These are phyloP conservation scores for Sylvilagus floridanus DNA, from an alignment of 2,797 vertebrate species.

Conservation along the genomic window DNA sequence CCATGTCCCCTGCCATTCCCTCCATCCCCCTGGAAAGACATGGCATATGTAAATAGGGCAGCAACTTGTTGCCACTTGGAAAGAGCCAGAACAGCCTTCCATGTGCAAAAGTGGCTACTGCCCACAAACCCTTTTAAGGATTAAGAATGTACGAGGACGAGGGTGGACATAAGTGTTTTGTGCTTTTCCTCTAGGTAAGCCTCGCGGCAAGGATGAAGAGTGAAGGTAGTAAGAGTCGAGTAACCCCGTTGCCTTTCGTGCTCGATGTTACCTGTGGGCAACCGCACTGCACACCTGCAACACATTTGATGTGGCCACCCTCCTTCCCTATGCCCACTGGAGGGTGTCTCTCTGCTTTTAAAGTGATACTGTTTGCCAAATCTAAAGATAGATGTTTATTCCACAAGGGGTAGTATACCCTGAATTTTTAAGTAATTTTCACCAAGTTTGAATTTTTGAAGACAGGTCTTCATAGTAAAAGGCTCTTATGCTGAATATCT, in stretches of 20 bases:
- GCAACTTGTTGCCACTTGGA: slow-evolving; percentile 31
- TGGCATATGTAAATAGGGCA: neutral
- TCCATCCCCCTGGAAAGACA: neutral
- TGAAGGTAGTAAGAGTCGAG: slow-evolving; percentile 15
- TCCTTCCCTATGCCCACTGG: neutral
- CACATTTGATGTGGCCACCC: neutral
- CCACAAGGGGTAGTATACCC: neutral
- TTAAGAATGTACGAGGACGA: neutral
- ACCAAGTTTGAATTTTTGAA: slow-evolving; percentile 40
- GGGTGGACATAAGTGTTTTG: neutral
- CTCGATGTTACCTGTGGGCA: neutral
- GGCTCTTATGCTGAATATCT: slow-evolving; percentile 29
- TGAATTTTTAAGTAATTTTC: slow-evolving; percentile 57
- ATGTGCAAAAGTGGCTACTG: neutral
- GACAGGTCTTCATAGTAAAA: slow-evolving; percentile 52
- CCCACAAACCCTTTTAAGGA: neutral
- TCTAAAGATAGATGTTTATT: slow-evolving; percentile 30
- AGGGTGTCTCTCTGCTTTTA: slow-evolving; percentile 54
- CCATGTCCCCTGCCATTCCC: neutral
- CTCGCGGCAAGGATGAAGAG: slow-evolving; percentile 11
- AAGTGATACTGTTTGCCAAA: neutral
- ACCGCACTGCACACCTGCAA: neutral
- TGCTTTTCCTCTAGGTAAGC: slow-evolving; percentile 41
- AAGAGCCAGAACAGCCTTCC: neutral
- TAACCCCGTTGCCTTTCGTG: slow-evolving; percentile 14